phyloP scores from a whole-genome alignment of 2,888 invertebrate genomes.

The Dicycla oo region DNA sequence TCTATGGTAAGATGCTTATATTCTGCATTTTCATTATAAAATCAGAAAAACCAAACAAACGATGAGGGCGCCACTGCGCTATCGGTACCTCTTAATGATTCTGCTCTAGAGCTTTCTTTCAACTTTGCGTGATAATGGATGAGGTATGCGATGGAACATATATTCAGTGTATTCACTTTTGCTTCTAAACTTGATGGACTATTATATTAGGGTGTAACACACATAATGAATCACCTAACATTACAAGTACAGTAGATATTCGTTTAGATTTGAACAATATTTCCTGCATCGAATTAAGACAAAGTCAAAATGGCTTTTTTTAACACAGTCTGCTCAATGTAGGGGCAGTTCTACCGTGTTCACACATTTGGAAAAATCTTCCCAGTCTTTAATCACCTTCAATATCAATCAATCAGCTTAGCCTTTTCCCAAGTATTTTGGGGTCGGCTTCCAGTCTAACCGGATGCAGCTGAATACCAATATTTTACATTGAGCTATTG shows the following conservation, averaged over 20 bases:
- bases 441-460: no score
- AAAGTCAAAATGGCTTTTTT: neutral
- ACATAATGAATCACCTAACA: no score
- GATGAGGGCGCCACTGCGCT: no score
- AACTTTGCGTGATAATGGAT: neutral
- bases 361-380: neutral
- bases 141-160: neutral
- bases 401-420: no score
- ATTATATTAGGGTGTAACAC: neutral
- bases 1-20: no score
- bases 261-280: neutral
- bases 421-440: no score
- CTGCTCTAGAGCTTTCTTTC: neutral
- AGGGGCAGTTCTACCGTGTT: neutral
- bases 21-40: no score
- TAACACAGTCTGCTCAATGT: neutral
- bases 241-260: neutral
- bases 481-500: no score
- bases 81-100: no score
- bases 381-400: neutral
- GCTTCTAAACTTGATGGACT: neutral
- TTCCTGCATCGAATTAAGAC: neutral
- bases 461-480: no score
- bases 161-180: neutral
- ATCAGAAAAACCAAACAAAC: no score